Base-by-base conservation (phyloP, 2,888 invertebrate genomes). In the Caradrina clavipalpis region DNA sequence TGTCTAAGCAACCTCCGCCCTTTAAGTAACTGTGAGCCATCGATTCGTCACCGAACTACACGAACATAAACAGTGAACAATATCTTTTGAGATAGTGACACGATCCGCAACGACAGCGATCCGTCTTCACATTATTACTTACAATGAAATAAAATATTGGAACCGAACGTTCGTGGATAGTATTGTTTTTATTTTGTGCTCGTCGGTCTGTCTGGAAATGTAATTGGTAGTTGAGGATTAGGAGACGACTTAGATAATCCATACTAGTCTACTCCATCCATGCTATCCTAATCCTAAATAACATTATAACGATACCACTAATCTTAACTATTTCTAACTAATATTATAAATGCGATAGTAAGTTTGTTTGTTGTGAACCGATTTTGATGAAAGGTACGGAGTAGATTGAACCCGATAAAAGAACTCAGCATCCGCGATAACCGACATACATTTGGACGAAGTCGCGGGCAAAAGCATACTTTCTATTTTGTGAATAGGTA, bases 141-240 rank as follows among this genome's bases (percentile, higher is more conserved):
- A 21, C 61, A 81, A 81, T 77, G 73, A 81, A 78, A 78, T 67
- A 81, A 78, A 78, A 78, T 71, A 77, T 60, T 81, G 51, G 54
- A 49, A 26, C 15, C 49, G 55, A 70, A 56, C 54, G 50, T 53
- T 63, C 21, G 50, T 49, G 8, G 65, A 35, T 60, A 15, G 59
- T 76, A 62, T 80, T 69, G 69, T 68, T 80, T 78, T 75, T 62
- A 62, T 75, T 58, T 59, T 39, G 57, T 47, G 15, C 21, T 10
- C 7, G 47, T 49, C 42, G 35, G 26, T n/a, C 42, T 22, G 11
- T 49, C 39, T 50, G 5, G 13, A 51, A 61, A 62, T 61, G 50
- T 39, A 45, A 77, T 73, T 60, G 60, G 11, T 49, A 8, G 50
- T 31, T n/a, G 31, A 21, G 68, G 17, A 19, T 55, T 55, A 22